Base-by-base conservation (phyloP, 2,113 vertebrate species). In the Noctilio leporinus region DNA sequence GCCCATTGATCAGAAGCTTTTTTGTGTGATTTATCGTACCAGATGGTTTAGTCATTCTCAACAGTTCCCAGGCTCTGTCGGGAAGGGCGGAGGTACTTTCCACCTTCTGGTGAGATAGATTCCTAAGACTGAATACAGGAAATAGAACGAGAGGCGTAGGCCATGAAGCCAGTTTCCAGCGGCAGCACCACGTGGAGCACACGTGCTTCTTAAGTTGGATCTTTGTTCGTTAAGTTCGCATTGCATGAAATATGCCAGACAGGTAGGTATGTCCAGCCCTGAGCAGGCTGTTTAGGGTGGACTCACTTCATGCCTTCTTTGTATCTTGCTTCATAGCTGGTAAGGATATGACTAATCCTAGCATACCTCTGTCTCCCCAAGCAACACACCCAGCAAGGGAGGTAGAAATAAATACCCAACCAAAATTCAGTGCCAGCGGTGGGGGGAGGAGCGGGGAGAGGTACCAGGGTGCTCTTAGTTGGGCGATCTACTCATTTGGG, bases 11-110 rank as follows among this genome's bases (percentile, higher is more conserved):
- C 90, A 47, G 77, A 94, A 96, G 95, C n/a, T n/a, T 96, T 92
- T 94, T 93, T 62, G 5, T 73, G 12, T 6, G 84, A 67, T 96
- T 80, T 95, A 91, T 51, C 62, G 49, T 11, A 90, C 64, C 49
- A 51, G 77, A 67, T 94, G 73, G 86, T 35, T 97, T 96, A 95
- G 96, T 85, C 89, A 96, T 87, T 95, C 51, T 30, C 0, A 28
- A 38, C 22, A 51, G 59, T 96, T 97, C 86, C 94, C 89, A 91
- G 90, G 88, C 96, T 95, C 93, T 91, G 93, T 95, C 95, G 35
- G 76, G 55, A 51, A 98, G 78, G 92, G 1, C 4, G 97, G 87
- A 53, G 72, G 4, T 45, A 93, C 38, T 86, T 93, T 97, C 96
- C 91, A 96, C 89, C 94, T 92, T 96, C 76, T 81, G 67, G 10